Base-by-base conservation (phyloP, 2,888 invertebrate species). In the Drymonia ruficornis region DNA sequence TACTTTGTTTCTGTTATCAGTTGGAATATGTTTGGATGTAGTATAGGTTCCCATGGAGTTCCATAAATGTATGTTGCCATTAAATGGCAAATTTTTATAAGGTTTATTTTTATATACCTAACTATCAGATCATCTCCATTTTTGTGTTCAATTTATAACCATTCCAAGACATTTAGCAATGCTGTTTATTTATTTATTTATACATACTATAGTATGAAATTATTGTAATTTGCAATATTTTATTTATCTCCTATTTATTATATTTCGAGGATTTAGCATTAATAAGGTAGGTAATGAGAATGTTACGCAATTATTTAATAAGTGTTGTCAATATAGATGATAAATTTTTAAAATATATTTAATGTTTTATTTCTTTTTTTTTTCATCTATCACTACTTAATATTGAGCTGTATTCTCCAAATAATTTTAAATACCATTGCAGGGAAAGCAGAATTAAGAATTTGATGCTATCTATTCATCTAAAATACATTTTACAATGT, bases 91-190 rank as follows among this genome's bases (percentile, higher is more conserved):
- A 52, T 61, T 52, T 28, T 59, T 53, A 43, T 53, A 60, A 64
- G 59, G 72, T 67, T 76, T 74, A 64, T 70, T 70, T 71, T 72
- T 74, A 46, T 72, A 60, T 65, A 44, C 29, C 16, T 58, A 62
- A 64, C 56, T 63, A 63, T 63, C 54, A 61, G 67, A 67, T 70
- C 65, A 63, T 65, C 59, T 70, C 59, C 55, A 74, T 74, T 75
- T 74, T 67, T 69, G 68, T 74, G 73, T 78, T 76, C 63, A 74
- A 69, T 80, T 77, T 76, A 65, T 74, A 83, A 81, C 76, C 86
- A 86, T 86, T 86, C 86, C 86, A 86, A 71, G 59, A 69, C 63
- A 68, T 60, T 63, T 62, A 66, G 62, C 65, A 59, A 61, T 52
- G 51, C 55, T 66, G 51, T 65, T 23, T 23, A 59, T 55, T 55